Conservation (phyloP, 1,140 invertebrate species). For the Trissolcus basalis region DNA sequence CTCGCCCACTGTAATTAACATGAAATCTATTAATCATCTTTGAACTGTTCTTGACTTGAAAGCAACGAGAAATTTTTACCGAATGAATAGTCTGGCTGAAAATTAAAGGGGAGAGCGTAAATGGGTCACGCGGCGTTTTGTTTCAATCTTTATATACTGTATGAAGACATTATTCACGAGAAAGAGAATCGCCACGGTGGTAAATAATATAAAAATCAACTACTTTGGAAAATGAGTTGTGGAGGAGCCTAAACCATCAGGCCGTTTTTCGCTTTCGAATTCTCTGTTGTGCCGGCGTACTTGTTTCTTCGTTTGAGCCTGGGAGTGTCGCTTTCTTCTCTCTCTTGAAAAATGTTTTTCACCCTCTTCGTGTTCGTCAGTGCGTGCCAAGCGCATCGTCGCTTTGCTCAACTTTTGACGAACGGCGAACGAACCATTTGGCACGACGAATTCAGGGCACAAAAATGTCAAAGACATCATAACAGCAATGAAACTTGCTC, state of each 20-base stretch:
- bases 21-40: conserved; percentile 39
- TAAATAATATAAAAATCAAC: conserved; percentile 60
- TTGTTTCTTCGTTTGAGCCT: conserved; percentile 44
- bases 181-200: conserved; percentile 20
- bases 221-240: conserved; percentile 59
- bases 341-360: conserved; percentile 41
- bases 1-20: conserved; percentile 26
- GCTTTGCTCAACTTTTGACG: conserved; percentile 48
- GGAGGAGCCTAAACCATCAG: conserved; percentile 35
- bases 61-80: too few relatives aligned
- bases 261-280: conserved; percentile 45
- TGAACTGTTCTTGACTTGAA: conserved; percentile 6
- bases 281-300: conserved; percentile 43
- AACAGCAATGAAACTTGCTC: not conserved
- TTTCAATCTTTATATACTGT: conserved; percentile 19
- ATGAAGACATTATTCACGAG: conserved; percentile 4
- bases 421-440: conserved; percentile 40
- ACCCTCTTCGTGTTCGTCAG: conserved; percentile 36
- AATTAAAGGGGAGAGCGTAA: not conserved
- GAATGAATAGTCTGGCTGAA: too few relatives aligned
- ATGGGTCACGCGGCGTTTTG: conserved; percentile 21
- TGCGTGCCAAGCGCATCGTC: conserved; percentile 49
- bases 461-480: not conserved
- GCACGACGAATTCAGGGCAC: not conserved
- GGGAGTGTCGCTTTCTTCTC: conserved; percentile 43